Evolutionary conservation across 64 coral and sea anemone genomes (phyloP).

Genomic region (Cladopsammia gracilis): DNA sequence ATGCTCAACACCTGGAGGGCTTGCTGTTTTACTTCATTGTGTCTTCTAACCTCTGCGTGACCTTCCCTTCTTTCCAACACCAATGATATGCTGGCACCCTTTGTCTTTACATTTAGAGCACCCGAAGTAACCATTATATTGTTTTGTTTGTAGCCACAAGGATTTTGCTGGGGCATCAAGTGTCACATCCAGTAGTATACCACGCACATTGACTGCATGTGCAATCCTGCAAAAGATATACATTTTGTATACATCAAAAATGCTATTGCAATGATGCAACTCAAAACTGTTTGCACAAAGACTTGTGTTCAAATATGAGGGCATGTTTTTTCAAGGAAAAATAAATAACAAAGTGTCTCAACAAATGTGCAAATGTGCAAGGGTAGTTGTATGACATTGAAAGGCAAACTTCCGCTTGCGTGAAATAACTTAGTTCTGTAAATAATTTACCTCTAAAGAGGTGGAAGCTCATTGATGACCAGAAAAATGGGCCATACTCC

Average conservation of each 20-base stretch:
- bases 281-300: too few species aligned
- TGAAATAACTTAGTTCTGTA: too few species aligned
- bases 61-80: slow-evolving; percentile 13
- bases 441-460: slow-evolving; percentile 25
- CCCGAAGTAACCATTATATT: slow-evolving; percentile 54
- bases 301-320: too few species aligned
- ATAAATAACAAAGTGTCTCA: background rate
- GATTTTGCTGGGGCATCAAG: background rate
- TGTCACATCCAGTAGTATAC: background rate
- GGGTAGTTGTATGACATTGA: too few species aligned
- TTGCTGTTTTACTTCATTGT: slow-evolving; percentile 35
- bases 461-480: slow-evolving; percentile 47
- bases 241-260: too few species aligned
- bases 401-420: too few species aligned
- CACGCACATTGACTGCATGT: background rate
- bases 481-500: slow-evolving; percentile 51
- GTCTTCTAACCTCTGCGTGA: slow-evolving; percentile 4
- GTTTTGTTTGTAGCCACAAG: slow-evolving; percentile 8
- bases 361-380: too few species aligned
- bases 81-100: slow-evolving; percentile 30
- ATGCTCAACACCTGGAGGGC: background rate
- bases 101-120: slow-evolving; percentile 50
- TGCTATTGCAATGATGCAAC: too few species aligned
- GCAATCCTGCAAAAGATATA: background rate
- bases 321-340: too few species aligned